Evolutionary conservation across 2,797 vertebrate genomes (phyloP).

Genomic region (Mallotus villosus): DNA sequence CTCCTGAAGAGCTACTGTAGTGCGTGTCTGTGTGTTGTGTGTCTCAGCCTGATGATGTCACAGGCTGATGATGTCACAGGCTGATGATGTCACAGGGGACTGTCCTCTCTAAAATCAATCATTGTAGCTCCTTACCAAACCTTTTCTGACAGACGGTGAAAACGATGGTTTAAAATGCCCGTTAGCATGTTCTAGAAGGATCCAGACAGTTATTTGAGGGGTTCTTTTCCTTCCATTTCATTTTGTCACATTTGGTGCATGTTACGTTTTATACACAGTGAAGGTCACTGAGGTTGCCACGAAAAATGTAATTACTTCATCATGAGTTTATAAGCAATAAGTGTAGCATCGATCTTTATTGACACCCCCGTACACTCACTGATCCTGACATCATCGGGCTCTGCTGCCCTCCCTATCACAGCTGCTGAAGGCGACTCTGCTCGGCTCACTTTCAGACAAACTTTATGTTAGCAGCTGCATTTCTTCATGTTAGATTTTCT

Average conservation of each 20-base stretch:
- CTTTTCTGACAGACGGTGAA: conserved; percentile 75
- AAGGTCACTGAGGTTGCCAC: conserved; percentile 74
- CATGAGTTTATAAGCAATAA: conserved; percentile 85
- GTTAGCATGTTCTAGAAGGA: conserved; percentile 78
- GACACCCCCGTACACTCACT: too few species aligned
- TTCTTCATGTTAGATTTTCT: too few species aligned
- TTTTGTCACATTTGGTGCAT: conserved; percentile 78
- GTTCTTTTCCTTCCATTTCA: conserved; percentile 48
- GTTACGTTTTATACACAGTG: conserved; percentile 77
- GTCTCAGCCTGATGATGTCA: conserved; percentile 66
- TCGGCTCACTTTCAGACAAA: too few species aligned
- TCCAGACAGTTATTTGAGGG: conserved; percentile 48
- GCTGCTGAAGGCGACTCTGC: too few species aligned
- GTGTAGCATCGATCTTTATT: conserved; percentile 80
- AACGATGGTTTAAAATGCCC: conserved; percentile 70
- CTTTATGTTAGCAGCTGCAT: too few species aligned
- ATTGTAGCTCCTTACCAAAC: conserved; percentile 87
- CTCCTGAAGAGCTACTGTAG: conserved; percentile 75
- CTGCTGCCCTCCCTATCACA: too few species aligned
- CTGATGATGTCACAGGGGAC: conserved; percentile 71
- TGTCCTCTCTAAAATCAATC: conserved; percentile 80
- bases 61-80: conserved; percentile 71
- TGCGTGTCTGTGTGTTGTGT: conserved; percentile 58
- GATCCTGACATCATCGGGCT: conserved; percentile 32
- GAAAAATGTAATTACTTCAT: conserved; percentile 75